Base-by-base conservation (phyloP, 2,888 invertebrate species). In the Ecdyonurus torrentis region DNA sequence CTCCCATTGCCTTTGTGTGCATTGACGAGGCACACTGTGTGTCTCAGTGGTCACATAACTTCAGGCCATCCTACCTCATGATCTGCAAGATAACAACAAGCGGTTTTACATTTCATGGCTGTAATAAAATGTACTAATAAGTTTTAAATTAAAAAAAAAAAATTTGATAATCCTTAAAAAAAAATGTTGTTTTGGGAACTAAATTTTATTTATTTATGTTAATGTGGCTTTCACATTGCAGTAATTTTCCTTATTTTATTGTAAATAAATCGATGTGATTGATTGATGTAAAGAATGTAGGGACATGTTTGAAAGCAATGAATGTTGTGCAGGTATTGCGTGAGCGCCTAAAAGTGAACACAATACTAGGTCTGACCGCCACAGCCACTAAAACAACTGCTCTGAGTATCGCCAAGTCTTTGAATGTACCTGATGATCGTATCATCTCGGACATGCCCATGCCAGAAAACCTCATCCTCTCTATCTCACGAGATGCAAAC, bases 41-140 rank as follows among this genome's bases (percentile, higher is more conserved):
- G 52, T 96, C 96, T 1, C 96, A 97, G 73, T 99, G 97, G 97
- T 98, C 98, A 62, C 96, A 99, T 75, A 98, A 99, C 77, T 99
- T 99, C 73, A 82, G 97, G 63, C 94, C 95, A 19, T 89, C 89
- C 65, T 92, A 91, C 72, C 76, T 92, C 23, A 87, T 89, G 84
- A 83, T 91, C 64, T 88, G 89, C 72, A 80, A 86, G 69, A 89
- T 91, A 19, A 64, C n/a, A n/a, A n/a, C n/a, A n/a, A n/a, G n/a
- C n/a, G n/a, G n/a, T n/a, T n/a, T n/a, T n/a, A n/a, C n/a, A n/a
- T n/a, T n/a, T n/a, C n/a, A n/a, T n/a, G n/a, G n/a, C n/a, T n/a
- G n/a, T n/a, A n/a, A n/a, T n/a, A n/a, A n/a, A n/a, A n/a, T n/a
- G n/a, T n/a, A n/a, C n/a, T n/a, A n/a, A n/a, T n/a, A n/a, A n/a